Evolutionary conservation across 2,888 invertebrate species (phyloP), one percentile per base, ranked within the genome.

Genomic region (Microctonus hyperodae): DNA sequence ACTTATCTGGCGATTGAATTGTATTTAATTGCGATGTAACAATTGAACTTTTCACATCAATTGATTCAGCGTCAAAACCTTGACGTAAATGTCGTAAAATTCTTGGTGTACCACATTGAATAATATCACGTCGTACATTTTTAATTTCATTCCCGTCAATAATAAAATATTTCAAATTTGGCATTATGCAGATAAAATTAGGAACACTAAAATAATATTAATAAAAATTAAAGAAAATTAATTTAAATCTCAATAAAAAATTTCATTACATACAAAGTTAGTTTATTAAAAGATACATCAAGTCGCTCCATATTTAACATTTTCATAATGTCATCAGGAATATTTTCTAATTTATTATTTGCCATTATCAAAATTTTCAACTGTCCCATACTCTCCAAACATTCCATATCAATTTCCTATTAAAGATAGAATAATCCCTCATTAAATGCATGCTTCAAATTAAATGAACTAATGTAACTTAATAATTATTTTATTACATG

Each of bases 61-160:
- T 23, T 69, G 78, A 78, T 56, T 87, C 87, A 25, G 86, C 85
- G 0, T 86, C 81, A 72, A 87, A 85, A 67, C 89, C 90, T 72
- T 92, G 91, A 2, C 91, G 86, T 35, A 93, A 85, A 79, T 91
- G 93, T 81, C 92, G 92, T 81, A 96, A 87, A 79, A 97, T 89
- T 67, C 94, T 85, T 48, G 88, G 88, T 0, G 95, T 94, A n/a
- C 96, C 96, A 68, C 93, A 90, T 79, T 91, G 89, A 62, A 96
- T 87, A 65, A 97, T 89, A 82, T 96, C 96, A 68, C 92, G 88
- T 37, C 96, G 86, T 31, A 97, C 90, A 62, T 90, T 90, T 75
- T 92, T 89, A 73, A 96, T 86, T 76, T 92, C 92, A 85, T 97
- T 97, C 5, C 96, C 96, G 73, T 95, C 94, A 76, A 96, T 87